A percentile compares a stretch with the other conserved stretches of the same genome.
Evolutionary conservation across 2,888 invertebrate genomes (phyloP).

Genomic region (Eupithecia inturbata): DNA sequence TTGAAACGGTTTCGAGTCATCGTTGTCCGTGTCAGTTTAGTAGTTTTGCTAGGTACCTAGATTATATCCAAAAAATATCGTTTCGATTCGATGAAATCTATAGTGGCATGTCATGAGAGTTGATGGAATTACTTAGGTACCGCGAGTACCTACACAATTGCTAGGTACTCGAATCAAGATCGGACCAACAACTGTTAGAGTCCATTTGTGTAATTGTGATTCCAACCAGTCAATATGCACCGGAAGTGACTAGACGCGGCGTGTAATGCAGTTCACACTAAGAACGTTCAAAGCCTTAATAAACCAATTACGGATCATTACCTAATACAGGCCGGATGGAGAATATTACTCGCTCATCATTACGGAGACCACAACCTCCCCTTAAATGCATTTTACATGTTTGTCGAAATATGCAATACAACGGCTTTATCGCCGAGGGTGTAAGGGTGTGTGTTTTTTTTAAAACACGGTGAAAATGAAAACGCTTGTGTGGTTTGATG

Average conservation of each 20-base stretch:
- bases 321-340: conserved; percentile 78
- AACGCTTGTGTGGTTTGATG: conserved; percentile 73
- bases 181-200: conserved; percentile 16
- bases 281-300: conserved; percentile 68
- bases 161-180: not conserved
- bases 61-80: not conserved
- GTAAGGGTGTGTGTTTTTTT: conserved; percentile 50
- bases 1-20: not conserved
- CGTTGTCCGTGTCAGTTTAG: not conserved
- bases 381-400: conserved; percentile 72
- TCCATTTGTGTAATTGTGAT: conserved; percentile 36
- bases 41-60: not conserved
- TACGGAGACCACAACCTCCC: conserved; percentile 74
- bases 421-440: conserved; percentile 66
- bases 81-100: not conserved
- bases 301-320: conserved; percentile 81
- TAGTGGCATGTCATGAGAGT: not conserved
- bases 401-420: conserved; percentile 57
- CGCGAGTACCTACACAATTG: not conserved
- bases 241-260: conserved; percentile 61
- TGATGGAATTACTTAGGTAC: not conserved
- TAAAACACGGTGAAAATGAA: conserved; percentile 65
- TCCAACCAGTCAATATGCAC: conserved; percentile 39
- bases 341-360: conserved; percentile 79
- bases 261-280: conserved; percentile 74